These are phyloP conservation scores for Atta cephalotes DNA, from an alignment of 1,140 invertebrate species.

Conservation along the genomic window DNA sequence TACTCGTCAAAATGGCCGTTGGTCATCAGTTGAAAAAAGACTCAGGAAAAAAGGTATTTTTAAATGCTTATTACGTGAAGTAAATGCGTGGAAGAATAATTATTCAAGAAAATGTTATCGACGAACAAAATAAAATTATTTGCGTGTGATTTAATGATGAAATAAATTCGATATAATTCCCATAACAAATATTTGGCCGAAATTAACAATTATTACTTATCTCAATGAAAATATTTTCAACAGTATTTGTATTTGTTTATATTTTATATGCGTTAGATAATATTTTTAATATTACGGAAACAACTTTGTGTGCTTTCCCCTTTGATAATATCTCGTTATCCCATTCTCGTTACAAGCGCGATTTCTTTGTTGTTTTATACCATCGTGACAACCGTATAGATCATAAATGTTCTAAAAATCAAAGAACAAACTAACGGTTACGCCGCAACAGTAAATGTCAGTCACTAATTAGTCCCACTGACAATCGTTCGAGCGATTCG, in stretches of 20 bases:
- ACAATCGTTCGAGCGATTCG: constrained; percentile 24
- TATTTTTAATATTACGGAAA: not conserved
- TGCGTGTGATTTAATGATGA: not conserved
- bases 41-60: not conserved
- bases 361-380: not conserved
- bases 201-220: not conserved
- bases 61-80: not conserved
- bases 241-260: not conserved
- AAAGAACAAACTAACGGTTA: constrained; percentile 21
- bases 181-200: not conserved
- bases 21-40: constrained; percentile 26
- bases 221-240: constrained; percentile 15
- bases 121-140: not conserved
- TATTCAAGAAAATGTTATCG: not conserved
- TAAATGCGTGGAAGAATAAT: not conserved
- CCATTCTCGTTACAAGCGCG: not conserved
- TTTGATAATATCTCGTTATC: not conserved
- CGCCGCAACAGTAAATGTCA: constrained; percentile 27
- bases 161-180: not conserved
- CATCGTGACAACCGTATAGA: not conserved
- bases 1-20: constrained; percentile 27
- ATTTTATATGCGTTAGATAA: not conserved
- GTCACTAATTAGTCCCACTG: constrained; percentile 31
- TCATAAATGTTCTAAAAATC: constrained; percentile 37
- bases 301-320: not conserved